Conservation (phyloP, 2,797 vertebrate genomes). For the Prunella strophiata region DNA sequence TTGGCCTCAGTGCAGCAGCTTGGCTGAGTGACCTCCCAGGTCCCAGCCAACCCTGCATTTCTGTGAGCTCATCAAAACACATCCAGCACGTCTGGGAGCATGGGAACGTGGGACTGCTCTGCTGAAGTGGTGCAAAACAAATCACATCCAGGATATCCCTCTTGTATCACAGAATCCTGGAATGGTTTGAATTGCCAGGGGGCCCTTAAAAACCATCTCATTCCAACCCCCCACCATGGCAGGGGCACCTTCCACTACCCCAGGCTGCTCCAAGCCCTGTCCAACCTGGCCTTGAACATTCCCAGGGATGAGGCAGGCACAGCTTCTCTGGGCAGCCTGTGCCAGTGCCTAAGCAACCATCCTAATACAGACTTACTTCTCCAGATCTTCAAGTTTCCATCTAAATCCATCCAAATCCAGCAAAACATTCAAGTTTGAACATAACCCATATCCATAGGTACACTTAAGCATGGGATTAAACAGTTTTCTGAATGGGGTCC, state of each 20-base stretch:
- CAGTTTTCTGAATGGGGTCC: not conserved
- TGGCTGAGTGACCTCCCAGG: not conserved
- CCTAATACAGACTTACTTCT: not conserved
- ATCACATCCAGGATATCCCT: not conserved
- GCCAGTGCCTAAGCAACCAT: not conserved
- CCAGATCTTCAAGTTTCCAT: slow-evolving; percentile 1
- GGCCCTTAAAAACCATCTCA: not conserved
- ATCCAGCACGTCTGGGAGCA: not conserved
- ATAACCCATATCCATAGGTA: not conserved
- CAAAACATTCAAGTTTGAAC: not conserved
- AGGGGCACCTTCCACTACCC: not conserved
- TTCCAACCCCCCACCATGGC: not conserved
- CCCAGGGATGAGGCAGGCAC: not conserved
- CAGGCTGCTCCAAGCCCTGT: accelerated
- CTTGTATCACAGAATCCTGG: not conserved
- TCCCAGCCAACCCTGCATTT: not conserved
- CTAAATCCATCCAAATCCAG: slow-evolving; percentile 6
- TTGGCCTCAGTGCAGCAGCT: not conserved
- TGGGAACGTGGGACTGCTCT: not conserved
- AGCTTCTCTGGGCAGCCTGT: not conserved
- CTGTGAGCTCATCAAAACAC: not conserved
- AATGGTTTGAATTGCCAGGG: not conserved
- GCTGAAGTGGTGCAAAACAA: not conserved
- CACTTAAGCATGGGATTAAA: slow-evolving; percentile 51
- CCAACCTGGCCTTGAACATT: not conserved